Percentiles rank a stretch among this genome's conserved stretches.
Conservation (phyloP, 2,797 vertebrate species). For the Neosalanx taihuensis region DNA sequence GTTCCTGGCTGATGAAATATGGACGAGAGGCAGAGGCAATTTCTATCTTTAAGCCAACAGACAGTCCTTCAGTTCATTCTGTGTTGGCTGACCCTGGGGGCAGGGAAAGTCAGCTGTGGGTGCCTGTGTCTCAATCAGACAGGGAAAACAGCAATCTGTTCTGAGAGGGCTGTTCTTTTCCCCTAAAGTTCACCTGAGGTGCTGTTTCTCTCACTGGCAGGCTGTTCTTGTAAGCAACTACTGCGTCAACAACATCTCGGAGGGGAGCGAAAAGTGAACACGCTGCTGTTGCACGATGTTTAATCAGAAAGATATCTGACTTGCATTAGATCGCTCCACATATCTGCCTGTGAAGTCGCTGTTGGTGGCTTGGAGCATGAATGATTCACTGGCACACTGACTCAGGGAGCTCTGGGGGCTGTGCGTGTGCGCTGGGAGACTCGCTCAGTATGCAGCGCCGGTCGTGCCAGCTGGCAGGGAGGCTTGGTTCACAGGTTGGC, state of each 20-base stretch:
- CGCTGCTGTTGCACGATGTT: neutral
- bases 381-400: slow-evolving; percentile 59
- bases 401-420: slow-evolving; percentile 38
- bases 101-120: slow-evolving; percentile 11
- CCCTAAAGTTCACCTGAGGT: slow-evolving; percentile 22
- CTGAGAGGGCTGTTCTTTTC: slow-evolving; percentile 6
- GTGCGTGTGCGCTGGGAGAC: slow-evolving; percentile 41
- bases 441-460: slow-evolving; percentile 44
- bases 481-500: slow-evolving; percentile 45
- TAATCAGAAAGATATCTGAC: neutral
- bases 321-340: neutral
- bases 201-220: neutral
- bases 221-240: neutral
- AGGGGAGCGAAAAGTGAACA: neutral
- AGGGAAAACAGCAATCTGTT: slow-evolving; percentile 39
- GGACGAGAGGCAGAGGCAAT: slow-evolving; percentile 67
- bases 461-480: slow-evolving; percentile 64
- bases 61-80: slow-evolving; percentile 58
- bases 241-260: neutral
- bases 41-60: slow-evolving; percentile 74
- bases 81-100: slow-evolving; percentile 31
- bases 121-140: slow-evolving; percentile 49
- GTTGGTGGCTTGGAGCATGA: slow-evolving; percentile 34
- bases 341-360: slow-evolving; percentile 44
- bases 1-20: slow-evolving; percentile 73